Conservation (phyloP, 2,113 vertebrate species). For the Tyrannus savana region DNA sequence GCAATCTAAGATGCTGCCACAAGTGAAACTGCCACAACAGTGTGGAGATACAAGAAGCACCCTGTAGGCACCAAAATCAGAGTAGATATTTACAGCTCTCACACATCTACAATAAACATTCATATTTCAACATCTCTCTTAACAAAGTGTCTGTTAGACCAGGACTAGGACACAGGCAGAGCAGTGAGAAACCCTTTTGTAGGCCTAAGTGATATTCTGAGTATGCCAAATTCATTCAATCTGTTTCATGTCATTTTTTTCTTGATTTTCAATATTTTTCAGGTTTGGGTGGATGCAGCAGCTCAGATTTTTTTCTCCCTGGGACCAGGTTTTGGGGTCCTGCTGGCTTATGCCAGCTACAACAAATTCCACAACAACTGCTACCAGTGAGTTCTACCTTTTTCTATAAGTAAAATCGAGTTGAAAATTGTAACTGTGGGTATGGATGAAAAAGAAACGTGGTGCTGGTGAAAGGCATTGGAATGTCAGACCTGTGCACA, state of each 20-base stretch:
- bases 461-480: background rate
- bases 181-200: background rate
- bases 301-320: conserved; percentile 99
- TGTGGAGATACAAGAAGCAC: background rate
- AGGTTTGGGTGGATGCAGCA: conserved; percentile 98
- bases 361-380: conserved; percentile 99
- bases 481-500: background rate
- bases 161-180: background rate
- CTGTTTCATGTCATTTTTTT: background rate
- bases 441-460: background rate
- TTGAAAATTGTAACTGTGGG: background rate
- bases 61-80: background rate
- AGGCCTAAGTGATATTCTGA: background rate
- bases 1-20: background rate
- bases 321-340: conserved; percentile 95
- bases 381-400: conserved; percentile 87
- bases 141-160: background rate
- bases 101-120: background rate
- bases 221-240: background rate
- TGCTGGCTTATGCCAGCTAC: conserved; percentile 96
- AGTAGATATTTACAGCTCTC: background rate
- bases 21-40: background rate
- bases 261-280: conserved; percentile 35
- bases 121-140: background rate
- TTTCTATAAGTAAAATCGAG: background rate